These are phyloP conservation scores for Microtus pennsylvanicus DNA, from an alignment of 2,113 vertebrate genomes.

Conservation along the genomic window DNA sequence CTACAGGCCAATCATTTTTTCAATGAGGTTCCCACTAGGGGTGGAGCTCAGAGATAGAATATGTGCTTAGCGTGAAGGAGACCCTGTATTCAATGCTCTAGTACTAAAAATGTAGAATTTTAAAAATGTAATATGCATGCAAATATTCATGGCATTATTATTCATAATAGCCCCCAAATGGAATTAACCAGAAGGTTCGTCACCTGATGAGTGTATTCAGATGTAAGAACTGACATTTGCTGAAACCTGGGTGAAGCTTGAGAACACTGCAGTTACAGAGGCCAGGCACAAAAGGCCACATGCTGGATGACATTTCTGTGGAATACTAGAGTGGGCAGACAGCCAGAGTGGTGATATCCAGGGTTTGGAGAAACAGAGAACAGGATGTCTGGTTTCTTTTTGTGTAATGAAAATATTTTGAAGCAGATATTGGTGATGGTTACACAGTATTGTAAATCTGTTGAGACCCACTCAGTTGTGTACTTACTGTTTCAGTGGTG, in stretches of 20 bases:
- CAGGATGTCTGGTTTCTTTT: neutral
- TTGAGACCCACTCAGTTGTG: neutral
- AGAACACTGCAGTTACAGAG: neutral
- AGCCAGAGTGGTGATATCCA: neutral
- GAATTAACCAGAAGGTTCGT: neutral
- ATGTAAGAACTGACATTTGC: neutral
- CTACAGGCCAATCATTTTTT: neutral
- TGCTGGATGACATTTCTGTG: neutral
- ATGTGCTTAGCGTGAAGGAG: neutral
- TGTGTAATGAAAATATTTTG: neutral
- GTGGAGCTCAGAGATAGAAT: neutral
- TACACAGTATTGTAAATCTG: neutral
- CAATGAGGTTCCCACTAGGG: neutral
- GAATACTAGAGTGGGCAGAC: neutral
- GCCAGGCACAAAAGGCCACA: neutral
- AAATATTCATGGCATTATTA: neutral
- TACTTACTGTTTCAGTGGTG: neutral
- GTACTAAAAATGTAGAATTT: neutral
- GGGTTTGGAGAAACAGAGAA: neutral
- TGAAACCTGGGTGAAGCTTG: neutral
- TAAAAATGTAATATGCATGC: neutral
- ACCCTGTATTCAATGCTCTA: neutral
- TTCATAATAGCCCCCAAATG: neutral
- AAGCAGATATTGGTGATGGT: conserved; percentile 5
- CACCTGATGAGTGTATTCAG: neutral